These are phyloP conservation scores for Axis porcinus DNA, from an alignment of 2,113 vertebrate genomes.

Conservation along the genomic window DNA sequence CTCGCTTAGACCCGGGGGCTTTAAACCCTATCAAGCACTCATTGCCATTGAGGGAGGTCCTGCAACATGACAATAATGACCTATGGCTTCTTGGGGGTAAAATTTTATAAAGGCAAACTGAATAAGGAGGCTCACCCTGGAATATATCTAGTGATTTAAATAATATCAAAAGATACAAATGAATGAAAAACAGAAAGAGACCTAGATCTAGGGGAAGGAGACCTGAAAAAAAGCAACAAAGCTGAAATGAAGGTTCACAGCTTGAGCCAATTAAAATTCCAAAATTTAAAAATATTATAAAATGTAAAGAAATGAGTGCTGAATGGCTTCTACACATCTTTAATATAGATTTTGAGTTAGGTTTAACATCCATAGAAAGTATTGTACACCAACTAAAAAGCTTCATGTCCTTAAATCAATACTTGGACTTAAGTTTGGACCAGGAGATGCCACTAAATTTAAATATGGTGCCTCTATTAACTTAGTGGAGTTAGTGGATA, in stretches of 20 bases:
- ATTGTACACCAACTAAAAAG: background rate
- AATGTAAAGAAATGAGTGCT: background rate
- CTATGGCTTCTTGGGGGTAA: background rate
- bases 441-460: background rate
- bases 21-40: background rate
- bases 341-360: background rate
- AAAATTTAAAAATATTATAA: background rate
- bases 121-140: background rate
- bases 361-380: background rate
- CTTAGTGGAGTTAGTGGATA: background rate
- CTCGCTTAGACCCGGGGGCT: background rate
- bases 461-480: background rate
- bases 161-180: background rate
- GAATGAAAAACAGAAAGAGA: background rate
- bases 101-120: background rate
- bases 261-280: background rate
- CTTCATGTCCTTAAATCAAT: background rate
- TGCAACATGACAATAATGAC: background rate
- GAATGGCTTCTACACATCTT: background rate
- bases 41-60: too few species aligned
- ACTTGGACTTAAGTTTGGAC: background rate
- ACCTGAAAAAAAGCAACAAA: background rate
- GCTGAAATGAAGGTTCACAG: background rate
- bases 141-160: background rate
- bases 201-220: background rate